These are phyloP conservation scores for Eurosta solidaginis DNA, from an alignment of 1,140 invertebrate genomes.

Conservation along the genomic window DNA sequence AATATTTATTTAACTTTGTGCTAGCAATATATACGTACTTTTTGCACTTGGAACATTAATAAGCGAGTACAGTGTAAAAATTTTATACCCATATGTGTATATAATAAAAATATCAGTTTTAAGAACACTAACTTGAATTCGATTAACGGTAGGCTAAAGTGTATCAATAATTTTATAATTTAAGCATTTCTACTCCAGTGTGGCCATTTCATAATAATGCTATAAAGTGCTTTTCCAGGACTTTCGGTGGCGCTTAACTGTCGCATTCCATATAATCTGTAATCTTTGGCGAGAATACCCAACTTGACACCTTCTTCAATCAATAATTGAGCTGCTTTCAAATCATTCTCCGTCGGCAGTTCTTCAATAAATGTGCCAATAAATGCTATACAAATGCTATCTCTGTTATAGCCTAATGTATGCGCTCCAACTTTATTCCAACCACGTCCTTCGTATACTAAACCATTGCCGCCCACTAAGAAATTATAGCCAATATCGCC, in stretches of 20 bases:
- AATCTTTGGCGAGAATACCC: constrained; percentile 63
- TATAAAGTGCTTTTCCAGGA: constrained; percentile 68
- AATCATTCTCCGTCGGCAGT: constrained; percentile 63
- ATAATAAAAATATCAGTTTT: too few relatives aligned
- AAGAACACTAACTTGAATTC: too few relatives aligned
- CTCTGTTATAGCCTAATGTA: constrained; percentile 67
- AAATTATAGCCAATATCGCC: constrained; percentile 73
- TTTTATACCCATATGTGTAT: too few relatives aligned
- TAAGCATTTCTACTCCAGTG: constrained; percentile 56
- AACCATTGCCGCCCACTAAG: constrained; percentile 69
- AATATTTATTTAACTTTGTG: too few relatives aligned
- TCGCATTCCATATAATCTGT: constrained; percentile 67
- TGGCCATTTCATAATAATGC: constrained; percentile 65
- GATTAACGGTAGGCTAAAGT: too few relatives aligned
- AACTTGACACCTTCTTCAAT: constrained; percentile 67
- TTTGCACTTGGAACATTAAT: too few relatives aligned
- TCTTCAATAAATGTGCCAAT: constrained; percentile 70
- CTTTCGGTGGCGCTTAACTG: constrained; percentile 68
- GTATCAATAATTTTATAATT: not conserved
- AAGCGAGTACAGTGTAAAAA: too few relatives aligned
- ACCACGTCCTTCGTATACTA: constrained; percentile 67
- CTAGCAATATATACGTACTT: too few relatives aligned
- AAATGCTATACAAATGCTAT: constrained; percentile 69
- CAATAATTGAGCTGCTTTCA: constrained; percentile 65
- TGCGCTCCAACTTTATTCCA: constrained; percentile 70